Conservation (phyloP, 2,113 vertebrate species). For the Colistium nudipinnis region DNA sequence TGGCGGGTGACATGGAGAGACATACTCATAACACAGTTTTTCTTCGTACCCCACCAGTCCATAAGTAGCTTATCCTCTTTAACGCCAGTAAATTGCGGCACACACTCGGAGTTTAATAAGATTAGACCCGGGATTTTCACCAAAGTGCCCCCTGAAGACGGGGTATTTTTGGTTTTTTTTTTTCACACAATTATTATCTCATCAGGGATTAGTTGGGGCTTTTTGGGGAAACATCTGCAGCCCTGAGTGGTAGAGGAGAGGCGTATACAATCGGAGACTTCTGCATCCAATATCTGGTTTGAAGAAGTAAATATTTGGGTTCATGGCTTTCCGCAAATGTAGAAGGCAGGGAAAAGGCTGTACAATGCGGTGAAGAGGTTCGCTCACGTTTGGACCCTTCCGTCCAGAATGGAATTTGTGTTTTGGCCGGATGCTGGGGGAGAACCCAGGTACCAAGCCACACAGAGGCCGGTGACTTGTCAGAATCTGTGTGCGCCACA, state of each 20-base stretch:
- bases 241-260: neutral
- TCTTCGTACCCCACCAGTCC: slow-evolving; percentile 31
- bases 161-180: slow-evolving; percentile 27
- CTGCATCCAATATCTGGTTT: neutral
- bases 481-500: no score
- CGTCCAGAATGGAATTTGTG: neutral
- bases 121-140: slow-evolving; percentile 56
- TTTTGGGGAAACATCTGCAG: slow-evolving; percentile 15
- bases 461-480: neutral
- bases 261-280: slow-evolving; percentile 8
- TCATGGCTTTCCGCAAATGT: neutral
- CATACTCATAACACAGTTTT: slow-evolving; percentile 23
- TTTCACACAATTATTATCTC: slow-evolving; percentile 26
- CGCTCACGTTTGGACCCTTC: neutral
- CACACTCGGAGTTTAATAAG: slow-evolving; percentile 48
- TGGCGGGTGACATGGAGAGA: slow-evolving; percentile 44
- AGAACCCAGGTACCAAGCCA: neutral
- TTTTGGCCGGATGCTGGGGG: neutral
- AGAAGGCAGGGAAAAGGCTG: neutral
- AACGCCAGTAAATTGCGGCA: slow-evolving; percentile 51
- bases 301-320: neutral
- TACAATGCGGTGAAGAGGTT: neutral
- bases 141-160: slow-evolving; percentile 50
- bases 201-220: slow-evolving; percentile 31
- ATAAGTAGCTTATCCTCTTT: slow-evolving; percentile 62